Conservation (phyloP, 92 coral and sea anemone genomes). For the Desmophyllum pertusum region DNA sequence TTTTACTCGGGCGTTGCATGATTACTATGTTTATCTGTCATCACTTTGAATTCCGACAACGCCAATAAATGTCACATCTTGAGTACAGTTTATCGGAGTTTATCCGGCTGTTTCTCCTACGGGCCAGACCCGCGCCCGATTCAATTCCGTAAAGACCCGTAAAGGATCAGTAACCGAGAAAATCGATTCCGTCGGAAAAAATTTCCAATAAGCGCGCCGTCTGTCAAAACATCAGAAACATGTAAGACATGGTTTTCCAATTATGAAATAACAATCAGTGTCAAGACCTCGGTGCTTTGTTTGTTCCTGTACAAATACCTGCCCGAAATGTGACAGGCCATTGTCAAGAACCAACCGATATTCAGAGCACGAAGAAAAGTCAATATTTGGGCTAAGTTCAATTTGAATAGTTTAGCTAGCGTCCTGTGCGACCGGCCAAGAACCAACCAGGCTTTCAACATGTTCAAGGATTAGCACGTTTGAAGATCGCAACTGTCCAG, state of each 20-base stretch:
- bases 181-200: neutral
- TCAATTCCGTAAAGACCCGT: neutral
- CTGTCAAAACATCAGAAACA: constrained; percentile 25
- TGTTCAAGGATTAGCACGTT: constrained; percentile 15
- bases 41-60: constrained; percentile 9
- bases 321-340: constrained; percentile 16
- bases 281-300: constrained; percentile 40
- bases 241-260: neutral
- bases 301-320: constrained; percentile 25
- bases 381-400: constrained; percentile 9
- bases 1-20: too few relatives aligned
- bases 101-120: neutral
- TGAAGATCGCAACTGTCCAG: constrained; percentile 1
- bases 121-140: neutral
- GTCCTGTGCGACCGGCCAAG: neutral
- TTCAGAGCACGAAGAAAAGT: constrained; percentile 7
- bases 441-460: neutral
- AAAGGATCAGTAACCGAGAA: neutral
- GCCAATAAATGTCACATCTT: neutral
- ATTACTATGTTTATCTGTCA: constrained; percentile 6
- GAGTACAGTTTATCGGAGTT: neutral
- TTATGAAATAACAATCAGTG: constrained; percentile 30
- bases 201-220: neutral
- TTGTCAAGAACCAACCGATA: constrained; percentile 21
- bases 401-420: constrained; percentile 3